Percentiles rank a stretch among this genome's conserved stretches.
Evolutionary conservation across 2,797 vertebrate genomes (phyloP).

Genomic region (Arnoldichthys spilopterus): DNA sequence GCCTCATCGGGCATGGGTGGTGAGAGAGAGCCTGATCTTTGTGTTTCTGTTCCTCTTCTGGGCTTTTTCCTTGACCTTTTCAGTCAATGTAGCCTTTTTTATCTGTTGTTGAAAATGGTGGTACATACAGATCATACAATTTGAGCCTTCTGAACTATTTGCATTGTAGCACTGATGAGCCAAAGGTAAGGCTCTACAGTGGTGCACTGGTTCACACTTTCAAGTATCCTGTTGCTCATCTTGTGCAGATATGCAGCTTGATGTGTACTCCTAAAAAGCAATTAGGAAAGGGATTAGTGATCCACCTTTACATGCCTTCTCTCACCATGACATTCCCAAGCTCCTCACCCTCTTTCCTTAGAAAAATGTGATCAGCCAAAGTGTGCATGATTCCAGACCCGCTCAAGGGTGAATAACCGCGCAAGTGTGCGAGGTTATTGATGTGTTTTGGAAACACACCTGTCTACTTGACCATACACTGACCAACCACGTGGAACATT

Average conservation of each 20-base stretch:
- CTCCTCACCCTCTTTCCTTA: slow-evolving; percentile 71
- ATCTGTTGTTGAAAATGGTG: slow-evolving; percentile 12
- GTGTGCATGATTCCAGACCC: slow-evolving; percentile 88
- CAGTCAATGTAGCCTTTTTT: neutral
- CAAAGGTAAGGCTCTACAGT: slow-evolving; percentile 2
- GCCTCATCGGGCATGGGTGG: slow-evolving; percentile 88
- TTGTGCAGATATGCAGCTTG: slow-evolving; percentile 23
- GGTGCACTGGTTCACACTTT: slow-evolving; percentile 10
- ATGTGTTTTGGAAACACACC: slow-evolving; percentile 78
- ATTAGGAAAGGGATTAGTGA: slow-evolving; percentile 14
- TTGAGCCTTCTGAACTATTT: neutral
- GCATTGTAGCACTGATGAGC: neutral
- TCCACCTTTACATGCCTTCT: slow-evolving; percentile 80
- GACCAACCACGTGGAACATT: slow-evolving; percentile 74
- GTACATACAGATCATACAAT: neutral
- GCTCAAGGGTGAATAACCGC: slow-evolving; percentile 86
- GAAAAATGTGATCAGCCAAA: slow-evolving; percentile 71
- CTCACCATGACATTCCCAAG: slow-evolving; percentile 92
- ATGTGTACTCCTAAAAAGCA: slow-evolving; percentile 27
- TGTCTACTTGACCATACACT: slow-evolving; percentile 85
- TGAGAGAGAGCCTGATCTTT: slow-evolving; percentile 86
- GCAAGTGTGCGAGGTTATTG: slow-evolving; percentile 88
- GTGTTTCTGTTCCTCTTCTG: slow-evolving; percentile 37
- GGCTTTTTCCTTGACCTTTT: slow-evolving; percentile 8
- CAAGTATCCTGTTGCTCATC: slow-evolving; percentile 11